phyloP scores from a whole-genome alignment of 2,797 vertebrate species.

The Poeciliopsis presidionis region DNA sequence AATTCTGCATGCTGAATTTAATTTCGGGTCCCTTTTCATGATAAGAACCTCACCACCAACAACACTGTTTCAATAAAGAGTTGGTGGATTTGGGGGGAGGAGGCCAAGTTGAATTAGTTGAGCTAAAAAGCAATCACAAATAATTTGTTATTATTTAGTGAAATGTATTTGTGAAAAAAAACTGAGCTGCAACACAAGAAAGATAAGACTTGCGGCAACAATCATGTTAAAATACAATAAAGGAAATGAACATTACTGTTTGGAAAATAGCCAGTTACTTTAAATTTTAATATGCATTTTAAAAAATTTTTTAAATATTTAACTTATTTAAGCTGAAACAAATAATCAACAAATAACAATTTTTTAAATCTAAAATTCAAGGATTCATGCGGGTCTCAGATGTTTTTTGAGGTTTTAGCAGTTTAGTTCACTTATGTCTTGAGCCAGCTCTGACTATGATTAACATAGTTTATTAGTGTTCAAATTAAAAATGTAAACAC shows the following conservation, averaged over 20 bases:
- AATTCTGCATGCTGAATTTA: neutral
- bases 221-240: neutral
- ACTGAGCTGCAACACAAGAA: neutral
- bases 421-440: neutral
- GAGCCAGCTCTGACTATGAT: neutral
- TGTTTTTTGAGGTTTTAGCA: neutral
- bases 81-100: neutral
- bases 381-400: neutral
- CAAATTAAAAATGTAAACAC: slow-evolving; percentile 1
- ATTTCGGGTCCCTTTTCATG: neutral
- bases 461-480: slow-evolving; percentile 9
- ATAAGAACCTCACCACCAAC: neutral
- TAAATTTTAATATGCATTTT: neutral
- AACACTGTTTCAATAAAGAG: neutral
- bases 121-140: neutral
- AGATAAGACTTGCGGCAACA: neutral
- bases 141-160: neutral
- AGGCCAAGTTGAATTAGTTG: neutral
- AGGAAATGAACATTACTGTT: neutral
- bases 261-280: neutral
- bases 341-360: neutral
- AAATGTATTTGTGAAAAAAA: neutral
- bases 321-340: neutral
- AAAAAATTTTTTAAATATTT: neutral
- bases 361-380: neutral